A percentile compares a stretch with the other conserved stretches of the same genome.
phyloP scores from a whole-genome alignment of 2,888 invertebrate species.

The Chydorus sphaericus region DNA sequence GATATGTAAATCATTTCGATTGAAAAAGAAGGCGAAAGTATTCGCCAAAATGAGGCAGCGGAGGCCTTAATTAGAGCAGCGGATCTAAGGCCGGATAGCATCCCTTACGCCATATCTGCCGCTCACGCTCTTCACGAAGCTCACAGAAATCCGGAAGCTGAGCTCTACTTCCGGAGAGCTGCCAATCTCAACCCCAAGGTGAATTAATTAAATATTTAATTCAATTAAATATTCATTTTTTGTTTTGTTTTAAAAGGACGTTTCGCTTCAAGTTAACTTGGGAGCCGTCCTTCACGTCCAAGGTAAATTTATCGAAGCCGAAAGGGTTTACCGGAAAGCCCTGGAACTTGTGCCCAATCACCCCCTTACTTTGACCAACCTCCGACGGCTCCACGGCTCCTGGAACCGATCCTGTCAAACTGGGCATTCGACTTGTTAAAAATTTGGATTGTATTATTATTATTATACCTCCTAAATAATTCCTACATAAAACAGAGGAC shows the following conservation, averaged over 20 bases:
- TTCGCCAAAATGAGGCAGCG: background rate
- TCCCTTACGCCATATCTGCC: conserved; percentile 19
- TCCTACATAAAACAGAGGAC: too few relatives aligned
- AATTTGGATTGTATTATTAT: too few relatives aligned
- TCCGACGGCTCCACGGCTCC: conserved; percentile 26
- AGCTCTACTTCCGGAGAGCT: conserved; percentile 28
- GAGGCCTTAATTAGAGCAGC: background rate
- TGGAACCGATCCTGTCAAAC: too few relatives aligned
- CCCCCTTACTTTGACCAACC: conserved; percentile 30
- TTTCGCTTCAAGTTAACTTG: conserved; percentile 33
- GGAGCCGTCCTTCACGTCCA: conserved; percentile 37
- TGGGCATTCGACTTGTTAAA: too few relatives aligned
- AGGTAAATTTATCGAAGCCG: conserved; percentile 31
- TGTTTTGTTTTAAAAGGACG: conserved; percentile 25
- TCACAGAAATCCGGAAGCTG: conserved; percentile 28
- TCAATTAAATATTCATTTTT: background rate
- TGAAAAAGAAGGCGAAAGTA: background rate
- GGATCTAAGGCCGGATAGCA: background rate
- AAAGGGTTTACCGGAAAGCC: conserved; percentile 31
- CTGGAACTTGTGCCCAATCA: conserved; percentile 32
- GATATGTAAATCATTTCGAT: too few relatives aligned
- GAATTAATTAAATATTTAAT: background rate
- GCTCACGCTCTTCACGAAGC: conserved; percentile 31
- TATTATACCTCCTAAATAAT: too few relatives aligned
- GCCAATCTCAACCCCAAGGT: conserved; percentile 28